Conservation (phyloP, 2,888 invertebrate species). For the Acronicta aceris region DNA sequence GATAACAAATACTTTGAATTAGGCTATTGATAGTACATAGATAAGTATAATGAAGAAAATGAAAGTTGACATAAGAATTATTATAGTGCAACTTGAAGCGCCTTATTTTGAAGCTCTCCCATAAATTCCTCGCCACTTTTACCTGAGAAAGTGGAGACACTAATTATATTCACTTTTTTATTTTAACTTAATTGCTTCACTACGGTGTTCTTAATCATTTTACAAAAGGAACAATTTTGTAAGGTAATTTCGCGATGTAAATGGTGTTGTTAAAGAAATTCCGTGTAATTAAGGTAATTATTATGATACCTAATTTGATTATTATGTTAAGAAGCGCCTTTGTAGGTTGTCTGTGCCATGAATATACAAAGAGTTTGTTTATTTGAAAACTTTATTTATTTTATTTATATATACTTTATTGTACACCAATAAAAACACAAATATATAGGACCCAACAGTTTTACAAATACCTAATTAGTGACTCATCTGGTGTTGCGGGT, state of each 20-base stretch:
- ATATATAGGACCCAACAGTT: no score
- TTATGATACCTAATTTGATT: background rate
- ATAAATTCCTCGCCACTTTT: constrained; percentile 45
- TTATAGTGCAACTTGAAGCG: constrained; percentile 24
- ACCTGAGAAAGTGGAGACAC: constrained; percentile 43
- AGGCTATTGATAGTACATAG: no score
- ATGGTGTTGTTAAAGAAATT: constrained; percentile 16
- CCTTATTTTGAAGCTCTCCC: constrained; percentile 35
- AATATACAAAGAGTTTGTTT: background rate
- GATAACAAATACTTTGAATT: no score
- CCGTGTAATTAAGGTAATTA: constrained; percentile 20
- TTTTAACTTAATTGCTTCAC: constrained; percentile 53
- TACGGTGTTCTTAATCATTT: constrained; percentile 23
- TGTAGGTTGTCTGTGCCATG: constrained; percentile 1
- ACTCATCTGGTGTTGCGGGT: no score
- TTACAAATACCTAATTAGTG: no score
- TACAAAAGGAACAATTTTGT: constrained; percentile 1
- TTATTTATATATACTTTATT: no score
- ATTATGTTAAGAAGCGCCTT: background rate
- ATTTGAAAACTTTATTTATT: background rate
- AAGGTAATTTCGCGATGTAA: constrained; percentile 4
- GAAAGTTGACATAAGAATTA: no score
- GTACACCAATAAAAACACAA: no score
- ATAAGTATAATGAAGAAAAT: no score
- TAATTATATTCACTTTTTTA: constrained; percentile 51